Evolutionary conservation across 2,797 vertebrate species (phyloP), one percentile per base, ranked within the genome.

Genomic region (Urocyon cinereoargenteus): DNA sequence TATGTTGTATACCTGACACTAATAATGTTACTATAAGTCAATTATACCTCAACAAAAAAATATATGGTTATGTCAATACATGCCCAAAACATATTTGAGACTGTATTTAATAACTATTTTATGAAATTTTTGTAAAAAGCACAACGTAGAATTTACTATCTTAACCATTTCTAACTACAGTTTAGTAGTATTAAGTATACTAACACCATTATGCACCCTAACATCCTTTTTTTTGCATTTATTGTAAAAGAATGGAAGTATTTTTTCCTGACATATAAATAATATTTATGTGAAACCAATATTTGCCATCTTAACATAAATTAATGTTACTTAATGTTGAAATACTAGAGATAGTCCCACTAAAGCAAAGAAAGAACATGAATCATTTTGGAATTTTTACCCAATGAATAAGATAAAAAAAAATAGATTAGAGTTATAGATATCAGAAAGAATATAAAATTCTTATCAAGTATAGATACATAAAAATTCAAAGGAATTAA

Each of bases 31-130:
- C 3, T 62, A n/a, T 82, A 34, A 68, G 26, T 82, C 53, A 62
- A 24, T 75, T 85, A 55, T 53, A 77, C 40, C 57, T 40, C 49
- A 55, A 22, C 75, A 31, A 21, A 68, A 91, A 82, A 77, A 49
- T 9, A 18, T 51, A 24, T 89, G 24, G 22, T 92, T 83, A 90
- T 90, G 21, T 95, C 59, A 83, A 19, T 92, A 92, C n/a, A 86
- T 86, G 12, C 5, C 28, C 87, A 89, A 62, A 86, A 31, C 45
- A 24, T 45, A 84, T 96, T 28, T 77, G 70, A 82, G 16, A 73
- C 73, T 73, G 0, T 62, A 15, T 59, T 96, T 83, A 49, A 86
- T 94, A 72, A 22, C 77, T 22, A n/a, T 72, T 61, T 55, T 13
- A 78, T 51, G 53, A 53, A 88, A 83, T 31, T 88, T 28, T 36